Evolutionary conservation across 2,888 invertebrate species (phyloP), one percentile per base, ranked within the genome.

Genomic region (Drosophila mettleri): DNA sequence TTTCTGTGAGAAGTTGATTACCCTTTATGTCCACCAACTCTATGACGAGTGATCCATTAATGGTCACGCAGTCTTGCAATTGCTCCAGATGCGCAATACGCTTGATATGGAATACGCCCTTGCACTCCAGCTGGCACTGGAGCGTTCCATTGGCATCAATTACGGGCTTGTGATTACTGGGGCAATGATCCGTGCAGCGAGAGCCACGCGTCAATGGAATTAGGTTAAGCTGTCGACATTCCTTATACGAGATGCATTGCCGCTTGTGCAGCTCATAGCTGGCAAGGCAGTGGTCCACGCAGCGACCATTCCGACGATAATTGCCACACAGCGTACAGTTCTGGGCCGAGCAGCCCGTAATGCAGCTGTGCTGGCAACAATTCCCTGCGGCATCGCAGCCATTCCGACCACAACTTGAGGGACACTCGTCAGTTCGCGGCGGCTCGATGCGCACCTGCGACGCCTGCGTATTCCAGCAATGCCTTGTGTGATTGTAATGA

Each of bases 281-380:
- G n/a, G 57, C 34, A 12, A 82, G 46, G 48, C 90, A 90, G 7
- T 3, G 63, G 39, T 89, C 79, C 24, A 89, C 74, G 52, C 91
- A 91, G 0, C 67, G 93, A 84, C 55, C 66, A 8, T 54, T 64
- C 0, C 36, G 92, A 10, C 66, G 55, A 18, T 63, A 82, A 36
- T 78, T 85, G 24, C 75, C 82, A 33, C 90, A 91, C 4, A 91
- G 67, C 1, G 93, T 90, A 5, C 93, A 92, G 7, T 93, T 92
- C 2, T 95, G 95, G 31, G 92, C 92, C 90, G 98, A 98, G 49
- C 98, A 97, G 38, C 97, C 98, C 27, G 78, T 84, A 5, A 98
- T 92, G 91, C 99, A 99, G 70, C 94, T 93, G 20, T 93, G 88
- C 90, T 96, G 94, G 91, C 99, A 99, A 91, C 98, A 98, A n/a